Evolutionary conservation across 1,140 invertebrate species (phyloP).

Genomic region (Adelges cooleyi): DNA sequence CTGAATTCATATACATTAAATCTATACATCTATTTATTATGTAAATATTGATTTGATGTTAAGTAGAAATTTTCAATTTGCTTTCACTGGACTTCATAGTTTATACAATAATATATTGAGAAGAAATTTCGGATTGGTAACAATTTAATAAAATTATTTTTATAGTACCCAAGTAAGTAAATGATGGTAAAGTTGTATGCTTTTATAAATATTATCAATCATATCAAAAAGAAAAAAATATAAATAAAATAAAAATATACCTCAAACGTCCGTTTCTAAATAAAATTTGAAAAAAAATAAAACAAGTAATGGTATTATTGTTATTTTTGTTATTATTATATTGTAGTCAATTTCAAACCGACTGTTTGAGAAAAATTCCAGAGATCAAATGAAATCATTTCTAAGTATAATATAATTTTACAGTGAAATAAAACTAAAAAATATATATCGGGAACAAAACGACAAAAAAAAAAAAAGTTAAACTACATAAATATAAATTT

Average conservation of each 20-base stretch:
- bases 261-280: not conserved
- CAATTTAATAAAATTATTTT: not conserved
- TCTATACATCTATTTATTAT: not conserved
- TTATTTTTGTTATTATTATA: not conserved
- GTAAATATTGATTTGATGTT: conserved; percentile 1
- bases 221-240: not conserved
- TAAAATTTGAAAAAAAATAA: conserved; percentile 27
- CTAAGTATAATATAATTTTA: conserved; percentile 24
- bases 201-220: not conserved
- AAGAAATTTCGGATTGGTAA: not conserved
- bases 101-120: not conserved
- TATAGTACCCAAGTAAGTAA: not conserved
- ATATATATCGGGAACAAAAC: not conserved
- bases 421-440: conserved; percentile 18
- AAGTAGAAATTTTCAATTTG: conserved; percentile 23
- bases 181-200: no score
- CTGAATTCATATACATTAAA: not conserved
- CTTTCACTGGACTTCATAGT: not conserved
- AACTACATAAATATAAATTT: not conserved
- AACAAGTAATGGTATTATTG: conserved; percentile 1
- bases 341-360: not conserved
- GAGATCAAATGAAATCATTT: conserved; percentile 29
- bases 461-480: conserved; percentile 14
- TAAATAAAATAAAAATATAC: conserved; percentile 17
- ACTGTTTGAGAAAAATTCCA: conserved; percentile 17